Conservation (phyloP, 2,888 invertebrate genomes). For the Muscina levida region DNA sequence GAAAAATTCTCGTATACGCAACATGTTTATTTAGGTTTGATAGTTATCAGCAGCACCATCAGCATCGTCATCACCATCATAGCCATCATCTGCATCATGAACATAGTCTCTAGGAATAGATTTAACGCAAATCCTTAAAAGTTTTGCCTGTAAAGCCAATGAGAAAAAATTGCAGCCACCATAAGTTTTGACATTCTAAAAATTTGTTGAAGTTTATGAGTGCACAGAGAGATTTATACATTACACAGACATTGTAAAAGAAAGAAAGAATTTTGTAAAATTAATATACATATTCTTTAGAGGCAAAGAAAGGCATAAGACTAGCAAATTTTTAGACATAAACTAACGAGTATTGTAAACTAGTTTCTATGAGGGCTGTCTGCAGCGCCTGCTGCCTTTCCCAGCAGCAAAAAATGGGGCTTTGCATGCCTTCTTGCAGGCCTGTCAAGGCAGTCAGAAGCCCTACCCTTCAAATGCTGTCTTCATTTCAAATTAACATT, state of each 20-base stretch:
- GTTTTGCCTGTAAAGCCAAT: conserved; percentile 31
- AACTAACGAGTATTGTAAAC: conserved; percentile 25
- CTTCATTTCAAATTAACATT: no score
- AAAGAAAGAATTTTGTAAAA: conserved; percentile 25
- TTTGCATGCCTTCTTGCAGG: no score
- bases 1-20: not conserved
- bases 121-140: conserved; percentile 39
- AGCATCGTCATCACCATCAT: not conserved
- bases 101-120: not conserved
- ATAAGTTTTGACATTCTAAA: conserved; percentile 60
- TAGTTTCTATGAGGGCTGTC: not conserved
- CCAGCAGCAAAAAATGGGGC: no score
- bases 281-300: conserved; percentile 36
- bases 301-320: not conserved
- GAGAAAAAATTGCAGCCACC: not conserved
- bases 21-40: not conserved
- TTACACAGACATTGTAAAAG: conserved; percentile 11
- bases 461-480: no score
- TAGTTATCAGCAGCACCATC: not conserved
- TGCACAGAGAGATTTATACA: conserved; percentile 51
- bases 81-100: not conserved
- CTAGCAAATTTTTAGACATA: conserved; percentile 26
- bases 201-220: conserved; percentile 58
- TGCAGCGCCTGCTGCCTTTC: no score
- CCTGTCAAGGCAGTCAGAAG: no score